Conservation (phyloP, 2,113 vertebrate species). For the Pelusios castaneus region DNA sequence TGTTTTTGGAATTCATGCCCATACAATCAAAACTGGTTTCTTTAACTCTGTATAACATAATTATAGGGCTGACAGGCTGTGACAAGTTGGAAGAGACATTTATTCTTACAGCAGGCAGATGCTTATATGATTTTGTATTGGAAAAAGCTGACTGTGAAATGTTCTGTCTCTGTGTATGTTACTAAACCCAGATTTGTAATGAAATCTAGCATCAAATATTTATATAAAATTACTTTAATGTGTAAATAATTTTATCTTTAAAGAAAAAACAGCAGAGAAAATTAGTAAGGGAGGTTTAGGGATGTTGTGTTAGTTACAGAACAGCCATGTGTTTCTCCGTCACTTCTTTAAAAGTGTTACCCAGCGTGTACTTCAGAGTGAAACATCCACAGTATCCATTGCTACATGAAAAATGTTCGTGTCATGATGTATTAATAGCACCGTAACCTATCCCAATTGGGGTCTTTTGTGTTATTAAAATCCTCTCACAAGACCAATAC, state of each 20-base stretch:
- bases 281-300: background rate
- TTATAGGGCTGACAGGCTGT: constrained; percentile 70
- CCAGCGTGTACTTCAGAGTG: background rate
- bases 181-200: constrained; percentile 42
- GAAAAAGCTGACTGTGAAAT: constrained; percentile 51
- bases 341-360: constrained; percentile 6
- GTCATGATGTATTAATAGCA: background rate
- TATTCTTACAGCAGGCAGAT: constrained; percentile 56
- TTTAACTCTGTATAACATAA: constrained; percentile 54
- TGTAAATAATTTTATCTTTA: constrained; percentile 44
- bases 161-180: constrained; percentile 20
- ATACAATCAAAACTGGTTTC: constrained; percentile 50
- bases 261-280: constrained; percentile 45
- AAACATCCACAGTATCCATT: background rate
- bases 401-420: background rate
- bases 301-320: constrained; percentile 18
- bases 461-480: constrained; percentile 28
- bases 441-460: constrained; percentile 20
- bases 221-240: constrained; percentile 44
- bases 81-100: constrained; percentile 64
- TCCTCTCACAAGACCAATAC: constrained; percentile 12
- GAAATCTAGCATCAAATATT: constrained; percentile 55
- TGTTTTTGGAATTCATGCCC: constrained; percentile 30
- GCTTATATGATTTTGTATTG: constrained; percentile 68
- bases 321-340: background rate